Base-by-base conservation (phyloP, 2,113 vertebrate genomes). In the Ctenodactylus gundi region DNA sequence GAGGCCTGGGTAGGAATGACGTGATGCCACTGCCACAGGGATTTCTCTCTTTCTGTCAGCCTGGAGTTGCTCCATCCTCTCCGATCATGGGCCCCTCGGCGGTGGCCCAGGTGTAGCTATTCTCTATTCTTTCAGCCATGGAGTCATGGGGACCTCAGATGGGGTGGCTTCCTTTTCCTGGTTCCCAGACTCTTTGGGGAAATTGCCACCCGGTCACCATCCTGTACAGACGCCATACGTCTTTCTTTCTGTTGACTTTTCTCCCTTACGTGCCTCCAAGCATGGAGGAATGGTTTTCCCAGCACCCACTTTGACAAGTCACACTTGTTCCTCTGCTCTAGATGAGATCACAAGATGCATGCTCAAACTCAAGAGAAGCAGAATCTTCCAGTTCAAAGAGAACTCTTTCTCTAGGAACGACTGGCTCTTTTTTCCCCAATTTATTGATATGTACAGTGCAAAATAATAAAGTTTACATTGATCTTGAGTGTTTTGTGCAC, bases 181-280 rank as follows among this genome's bases (percentile, higher is more conserved):
- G 8, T 4, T 44, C 12, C 49, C n/a, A 10, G 10, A 4, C 44
- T 20, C 11, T 21, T 11, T 25, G 51, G 4, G 6, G 27, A 5
- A 29, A 0, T 34, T 0, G 5, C 57, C 31, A 10, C 3, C 23
- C 20, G 9, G 31, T 12, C 5, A 1, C 21, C 0, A 0, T 7
- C 7, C 0, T 10, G 27, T 29, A 14, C 18, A 12, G 18, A 4
- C 7, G 12, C n/a, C 31, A 7, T 1, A 0, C 1, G 6, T 0
- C 49, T 18, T 29, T 23, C 6, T 23, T 21, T 4, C 34, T 8
- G 29, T 53, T 75, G 29, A 41, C 73, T 31, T 6, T 31, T 34
- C 55, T 39, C 21, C 39, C 46, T 60, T 7, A 25, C 6, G 41
- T 8, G 41, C 10, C 60, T 8, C 41, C 27, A 1, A 0, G 6